Base-by-base conservation (phyloP, 2,888 invertebrate genomes). In the Cabera pusaria region DNA sequence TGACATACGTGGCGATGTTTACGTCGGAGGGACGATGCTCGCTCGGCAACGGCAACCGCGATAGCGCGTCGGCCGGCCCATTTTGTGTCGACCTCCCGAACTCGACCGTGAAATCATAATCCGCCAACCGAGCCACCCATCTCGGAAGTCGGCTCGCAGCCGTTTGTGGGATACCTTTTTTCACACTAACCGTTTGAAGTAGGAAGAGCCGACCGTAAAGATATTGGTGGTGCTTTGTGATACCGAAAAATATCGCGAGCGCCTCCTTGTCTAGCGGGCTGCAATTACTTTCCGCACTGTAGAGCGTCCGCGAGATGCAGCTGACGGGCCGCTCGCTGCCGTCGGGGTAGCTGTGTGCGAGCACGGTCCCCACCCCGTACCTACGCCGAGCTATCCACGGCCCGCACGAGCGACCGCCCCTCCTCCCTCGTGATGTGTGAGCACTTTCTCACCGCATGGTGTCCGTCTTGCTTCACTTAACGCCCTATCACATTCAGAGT, bases 121-220 rank as follows among this genome's bases (percentile, higher is more conserved):
- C 22, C 1, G 22, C 22, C 6, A 22, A 16, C 6, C 16, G 16
- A 5, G 24, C 31, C 0, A 20, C 28, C 6, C 11, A 28, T 5
- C 28, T 5, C 11, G 19, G 28, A 2, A 18, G 23, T 2, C 23
- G 14, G 9, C 24, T 33, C 2, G 21, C 23, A 6, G 22, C 22
- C 10, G 22, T 22, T 6, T 5, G 6, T n/a, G 22, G 22, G 2
- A 22, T 2, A 10, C 21, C 31, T 9, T 22, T 10, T 8, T 28
- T 28, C 7, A 10, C 6, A n/a, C 28, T 20, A 11, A 28, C 22
- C 6, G 6, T 22, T 2, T 11, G 22, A 5, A 22, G 6, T 2
- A 20, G n/a, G n/a, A n/a, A n/a, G n/a, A n/a, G n/a, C n/a, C n/a
- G n/a, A n/a, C n/a, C n/a, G n/a, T n/a, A n/a, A n/a, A n/a, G n/a